Evolutionary conservation across 2,113 vertebrate genomes (phyloP), one percentile per base, ranked within the genome.

Genomic region (Catharus minimus): DNA sequence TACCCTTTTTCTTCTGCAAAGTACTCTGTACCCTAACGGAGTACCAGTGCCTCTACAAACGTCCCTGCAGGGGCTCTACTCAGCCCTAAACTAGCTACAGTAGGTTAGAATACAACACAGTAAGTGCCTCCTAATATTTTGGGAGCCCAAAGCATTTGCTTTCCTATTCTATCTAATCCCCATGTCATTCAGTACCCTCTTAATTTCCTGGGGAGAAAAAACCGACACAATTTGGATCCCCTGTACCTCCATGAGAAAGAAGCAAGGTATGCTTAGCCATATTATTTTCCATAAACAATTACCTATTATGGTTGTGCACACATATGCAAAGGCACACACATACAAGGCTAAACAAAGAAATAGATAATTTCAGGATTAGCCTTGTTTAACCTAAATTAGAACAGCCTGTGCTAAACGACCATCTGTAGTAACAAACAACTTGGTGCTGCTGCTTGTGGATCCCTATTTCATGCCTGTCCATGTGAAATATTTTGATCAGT

Each of bases 371-470:
- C 55, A 66, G 33, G 66, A 86, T 93, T 89, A 95, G 64, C 67
- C 94, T 91, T 78, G 79, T 84, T 94, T 90, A 77, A 86, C 81
- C 84, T 96, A 81, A 95, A 94, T 93, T 94, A 86, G 60, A 94
- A 89, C 94, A 94, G 58, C 52, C 39, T 88, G 67, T 44, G 73
- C 50, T 76, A 58, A 87, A 60, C 3, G 3, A 38, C 73, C 10
- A 55, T 79, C 43, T 77, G 3, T 47, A 58, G 73, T 39, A 92
- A 39, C 58, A 86, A 79, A 33, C 58, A 93, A 55, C 11, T 52
- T 39, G 46, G 20, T 82, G 44, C 43, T 52, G 20, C 20, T 86
- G 62, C 13, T 65, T 75, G 13, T 49, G 39, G 62, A 61, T 64
- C 84, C 38, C 6, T n/a, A n/a, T 67, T 94, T 93, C 73, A 71